phyloP scores from a whole-genome alignment of 2,113 vertebrate species.

The Porphyrio hochstetteri region DNA sequence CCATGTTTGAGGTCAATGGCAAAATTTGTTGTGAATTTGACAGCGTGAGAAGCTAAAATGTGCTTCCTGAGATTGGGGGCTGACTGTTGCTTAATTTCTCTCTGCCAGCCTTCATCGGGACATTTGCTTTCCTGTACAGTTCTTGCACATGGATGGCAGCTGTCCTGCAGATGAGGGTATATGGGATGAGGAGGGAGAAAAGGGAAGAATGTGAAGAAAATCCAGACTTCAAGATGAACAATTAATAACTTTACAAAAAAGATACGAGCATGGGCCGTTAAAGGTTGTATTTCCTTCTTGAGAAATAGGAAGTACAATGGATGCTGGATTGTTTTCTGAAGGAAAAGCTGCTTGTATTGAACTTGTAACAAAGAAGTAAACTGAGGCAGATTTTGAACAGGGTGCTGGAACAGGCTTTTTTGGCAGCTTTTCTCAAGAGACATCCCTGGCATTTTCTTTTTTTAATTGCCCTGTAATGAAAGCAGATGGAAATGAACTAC shows the following conservation, averaged over 20 bases:
- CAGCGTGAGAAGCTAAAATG: not conserved
- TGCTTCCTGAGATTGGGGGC: not conserved
- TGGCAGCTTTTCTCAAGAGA: not conserved
- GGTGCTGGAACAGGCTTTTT: not conserved
- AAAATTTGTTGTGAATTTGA: not conserved
- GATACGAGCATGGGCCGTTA: accelerated
- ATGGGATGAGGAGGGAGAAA: not conserved
- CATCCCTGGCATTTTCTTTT: not conserved
- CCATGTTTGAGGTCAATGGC: not conserved
- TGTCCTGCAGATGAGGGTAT: not conserved
- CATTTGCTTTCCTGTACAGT: not conserved
- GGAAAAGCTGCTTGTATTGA: not conserved
- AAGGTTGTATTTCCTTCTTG: not conserved
- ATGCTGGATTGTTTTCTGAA: not conserved
- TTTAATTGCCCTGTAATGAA: not conserved
- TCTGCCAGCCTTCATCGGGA: not conserved
- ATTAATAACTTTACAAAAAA: not conserved
- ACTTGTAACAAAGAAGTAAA: not conserved
- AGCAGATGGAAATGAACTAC: not conserved
- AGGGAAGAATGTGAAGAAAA: not conserved
- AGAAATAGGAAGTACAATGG: not conserved
- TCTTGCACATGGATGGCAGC: not conserved
- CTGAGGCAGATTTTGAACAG: not conserved
- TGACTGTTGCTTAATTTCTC: not conserved
- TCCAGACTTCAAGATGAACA: not conserved